Base-by-base conservation (phyloP, 2,888 invertebrate genomes). In the Rhabditophanes sp. region DNA sequence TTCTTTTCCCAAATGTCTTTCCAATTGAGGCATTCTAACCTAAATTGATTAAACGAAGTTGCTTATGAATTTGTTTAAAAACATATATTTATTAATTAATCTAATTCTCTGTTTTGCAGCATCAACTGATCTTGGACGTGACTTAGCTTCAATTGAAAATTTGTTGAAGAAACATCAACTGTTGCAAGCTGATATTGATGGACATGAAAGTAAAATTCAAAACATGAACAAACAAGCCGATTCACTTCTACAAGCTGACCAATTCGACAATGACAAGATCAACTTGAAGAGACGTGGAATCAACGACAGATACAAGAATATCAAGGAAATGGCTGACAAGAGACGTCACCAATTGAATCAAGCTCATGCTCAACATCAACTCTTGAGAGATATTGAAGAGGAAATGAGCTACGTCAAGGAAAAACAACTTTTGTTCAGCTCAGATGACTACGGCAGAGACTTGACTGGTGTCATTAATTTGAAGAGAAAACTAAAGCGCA, bases 321-420 rank as follows among this genome's bases (percentile, higher is more conserved):
- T 64, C 29, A 53, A 53, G 44, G 82, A 80, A 66, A 73, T 88
- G 52, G 85, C 88, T 31, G 81, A 82, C 26, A 82, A 87, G 64
- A 75, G 93, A 28, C 82, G 87, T 62, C 80, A 82, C 6, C 74
- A 85, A 20, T 74, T 96, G 39, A 82, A 84, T 68, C 93, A 96
- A 69, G 90, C 93, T 25, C 82, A 88, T 66, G 90, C 88, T 4
- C 75, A 96, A 65, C 93, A 96, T 69, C 93, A 96, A 71, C 96
- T 96, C 79, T 85, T 93, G 76, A 74, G 93, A 34, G 93, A 96
- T 66, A 88, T 96, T 66, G 93, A 93, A 44, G 93, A 96, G 65
- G 93, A 96, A 71, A 93, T 3, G 3, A 11, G 2, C 2, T 27
- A 17, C 21, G 12, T 19, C 48, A 79, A 79, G 67, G 93, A 96